A percentile compares a stretch with the other conserved stretches of the same genome.
phyloP scores from a whole-genome alignment of 2,888 invertebrate species.

The Anthophora plumipes region DNA sequence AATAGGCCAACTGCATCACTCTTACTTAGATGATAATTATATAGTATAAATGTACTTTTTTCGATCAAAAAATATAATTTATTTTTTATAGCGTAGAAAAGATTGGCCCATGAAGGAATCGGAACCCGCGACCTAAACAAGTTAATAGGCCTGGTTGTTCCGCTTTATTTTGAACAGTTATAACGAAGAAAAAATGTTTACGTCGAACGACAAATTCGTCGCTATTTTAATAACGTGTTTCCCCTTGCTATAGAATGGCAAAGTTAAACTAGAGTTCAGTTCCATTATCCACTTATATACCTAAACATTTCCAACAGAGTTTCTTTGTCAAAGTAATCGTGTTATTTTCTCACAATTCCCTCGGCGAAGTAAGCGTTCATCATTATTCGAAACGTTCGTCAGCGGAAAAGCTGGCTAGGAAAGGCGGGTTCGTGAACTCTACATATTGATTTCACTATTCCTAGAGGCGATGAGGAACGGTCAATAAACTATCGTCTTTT shows the following conservation, averaged over 20 bases:
- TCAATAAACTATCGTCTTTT: constrained; percentile 60
- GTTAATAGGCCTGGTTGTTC: too few species aligned
- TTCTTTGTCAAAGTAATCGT: background rate
- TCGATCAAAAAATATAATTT: too few species aligned
- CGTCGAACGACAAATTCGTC: background rate
- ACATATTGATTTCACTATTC: constrained; percentile 67
- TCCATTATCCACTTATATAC: background rate
- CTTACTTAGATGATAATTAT: too few species aligned
- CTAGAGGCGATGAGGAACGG: constrained; percentile 58
- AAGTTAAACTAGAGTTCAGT: background rate
- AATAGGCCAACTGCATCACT: too few species aligned
- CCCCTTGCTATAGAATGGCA: background rate
- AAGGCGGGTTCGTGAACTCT: constrained; percentile 62
- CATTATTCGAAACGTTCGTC: background rate
- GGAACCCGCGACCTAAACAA: too few species aligned
- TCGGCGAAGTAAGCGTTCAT: constrained; percentile 3
- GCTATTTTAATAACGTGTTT: background rate
- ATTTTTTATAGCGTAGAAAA: too few species aligned
- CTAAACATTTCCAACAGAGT: background rate
- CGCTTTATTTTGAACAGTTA: too few species aligned
- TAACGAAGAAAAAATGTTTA: too few species aligned
- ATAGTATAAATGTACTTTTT: too few species aligned
- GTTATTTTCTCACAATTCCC: background rate
- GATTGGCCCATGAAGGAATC: too few species aligned
- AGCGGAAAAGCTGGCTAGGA: constrained; percentile 1